Conservation (phyloP, 2,888 invertebrate genomes). For the Lycia hirtaria region DNA sequence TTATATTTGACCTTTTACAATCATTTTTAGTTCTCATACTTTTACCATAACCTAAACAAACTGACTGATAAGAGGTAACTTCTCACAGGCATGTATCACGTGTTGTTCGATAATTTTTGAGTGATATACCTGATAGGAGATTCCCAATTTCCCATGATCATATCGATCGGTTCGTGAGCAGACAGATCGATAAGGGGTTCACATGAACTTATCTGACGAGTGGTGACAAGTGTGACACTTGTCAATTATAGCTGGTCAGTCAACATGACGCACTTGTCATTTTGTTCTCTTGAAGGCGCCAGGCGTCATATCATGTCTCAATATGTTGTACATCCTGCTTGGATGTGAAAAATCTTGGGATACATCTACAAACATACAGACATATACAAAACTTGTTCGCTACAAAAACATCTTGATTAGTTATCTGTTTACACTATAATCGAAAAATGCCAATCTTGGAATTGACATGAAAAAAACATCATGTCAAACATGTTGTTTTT, state of each 20-base stretch:
- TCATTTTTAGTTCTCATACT: conserved; percentile 24
- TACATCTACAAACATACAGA: background rate
- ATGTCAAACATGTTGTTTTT: background rate
- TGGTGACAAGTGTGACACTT: conserved; percentile 58
- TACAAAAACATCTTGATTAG: background rate
- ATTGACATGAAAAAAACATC: background rate
- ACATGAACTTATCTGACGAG: conserved; percentile 61
- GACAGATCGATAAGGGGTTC: conserved; percentile 66
- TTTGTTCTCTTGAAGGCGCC: conserved; percentile 17
- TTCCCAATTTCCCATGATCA: conserved; percentile 46
- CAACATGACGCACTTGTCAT: conserved; percentile 49
- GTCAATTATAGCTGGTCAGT: conserved; percentile 54
- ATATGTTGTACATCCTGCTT: conserved; percentile 2
- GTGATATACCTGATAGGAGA: conserved; percentile 35
- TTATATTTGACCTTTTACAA: conserved; percentile 12
- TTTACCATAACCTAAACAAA: conserved; percentile 19
- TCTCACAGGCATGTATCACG: conserved; percentile 34
- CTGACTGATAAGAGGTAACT: conserved; percentile 30
- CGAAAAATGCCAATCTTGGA: background rate
- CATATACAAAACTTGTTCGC: no score
- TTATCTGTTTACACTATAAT: conserved; percentile 1
- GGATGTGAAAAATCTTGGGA: conserved; percentile 1
- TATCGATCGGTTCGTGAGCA: conserved; percentile 39
- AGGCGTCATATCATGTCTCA: background rate
- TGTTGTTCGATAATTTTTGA: conserved; percentile 30